Percentiles rank a stretch among this genome's conserved stretches.
These are phyloP conservation scores for Anas bahamensis DNA, from an alignment of 2,797 vertebrate genomes.

Conservation along the genomic window DNA sequence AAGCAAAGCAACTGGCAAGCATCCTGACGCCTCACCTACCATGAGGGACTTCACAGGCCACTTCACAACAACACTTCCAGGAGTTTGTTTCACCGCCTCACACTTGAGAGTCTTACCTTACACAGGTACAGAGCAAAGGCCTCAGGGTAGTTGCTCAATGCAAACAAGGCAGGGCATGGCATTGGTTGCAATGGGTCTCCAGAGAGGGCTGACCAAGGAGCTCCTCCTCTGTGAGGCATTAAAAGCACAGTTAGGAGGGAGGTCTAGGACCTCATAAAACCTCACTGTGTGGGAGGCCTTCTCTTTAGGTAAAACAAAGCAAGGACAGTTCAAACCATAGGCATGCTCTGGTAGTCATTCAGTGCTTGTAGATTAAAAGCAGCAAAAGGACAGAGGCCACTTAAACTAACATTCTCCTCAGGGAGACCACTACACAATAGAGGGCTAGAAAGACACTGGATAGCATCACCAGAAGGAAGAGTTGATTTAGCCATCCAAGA, in stretches of 20 bases:
- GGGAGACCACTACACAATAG: not conserved
- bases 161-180: not conserved
- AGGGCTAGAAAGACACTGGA: not conserved
- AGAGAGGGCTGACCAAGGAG: not conserved
- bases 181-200: not conserved
- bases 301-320: not conserved
- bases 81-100: not conserved
- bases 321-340: not conserved
- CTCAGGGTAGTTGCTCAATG: not conserved
- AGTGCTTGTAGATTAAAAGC: not conserved
- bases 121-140: not conserved
- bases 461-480: not conserved
- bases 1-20: not conserved
- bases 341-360: not conserved
- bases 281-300: not conserved
- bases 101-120: not conserved
- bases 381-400: not conserved
- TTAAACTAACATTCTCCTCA: not conserved
- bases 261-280: not conserved
- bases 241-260: not conserved
- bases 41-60: not conserved
- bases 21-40: rapidly evolving
- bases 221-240: not conserved
- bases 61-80: not conserved
- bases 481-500: not conserved